A percentile compares a stretch with the other conserved stretches of the same genome.
These are phyloP conservation scores for Loriculus beryllinus DNA, from an alignment of 2,797 vertebrate genomes.

Conservation along the genomic window DNA sequence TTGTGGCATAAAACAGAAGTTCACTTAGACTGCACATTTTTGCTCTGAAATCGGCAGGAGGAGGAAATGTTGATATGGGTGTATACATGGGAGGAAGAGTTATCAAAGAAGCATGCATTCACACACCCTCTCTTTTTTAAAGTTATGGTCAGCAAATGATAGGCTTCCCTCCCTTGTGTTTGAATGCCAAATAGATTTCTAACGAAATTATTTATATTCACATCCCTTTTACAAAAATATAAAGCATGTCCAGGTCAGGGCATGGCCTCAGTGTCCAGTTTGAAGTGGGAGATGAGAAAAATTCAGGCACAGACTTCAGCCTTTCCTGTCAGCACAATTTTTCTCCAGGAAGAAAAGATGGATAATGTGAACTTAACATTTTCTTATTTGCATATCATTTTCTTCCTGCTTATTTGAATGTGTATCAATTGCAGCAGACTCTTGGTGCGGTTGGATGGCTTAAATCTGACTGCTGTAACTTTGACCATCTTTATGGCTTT, in stretches of 20 bases:
- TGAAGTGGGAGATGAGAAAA: not conserved
- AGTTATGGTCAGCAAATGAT: constrained; percentile 54
- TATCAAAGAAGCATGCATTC: constrained; percentile 58
- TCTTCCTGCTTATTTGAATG: not conserved
- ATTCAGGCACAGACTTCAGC: not conserved
- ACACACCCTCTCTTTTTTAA: constrained; percentile 57
- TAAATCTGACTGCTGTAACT: not conserved
- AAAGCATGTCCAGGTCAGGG: not conserved
- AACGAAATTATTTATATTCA: constrained; percentile 24
- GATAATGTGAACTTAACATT: not conserved
- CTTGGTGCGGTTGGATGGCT: not conserved
- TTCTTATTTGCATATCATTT: not conserved
- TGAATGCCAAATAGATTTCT: constrained; percentile 37
- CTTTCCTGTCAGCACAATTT: not conserved
- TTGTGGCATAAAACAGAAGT: constrained; percentile 62
- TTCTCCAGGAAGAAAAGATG: not conserved
- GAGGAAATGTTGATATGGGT: constrained; percentile 67
- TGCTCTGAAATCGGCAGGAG: constrained; percentile 59
- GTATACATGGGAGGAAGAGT: constrained; percentile 56
- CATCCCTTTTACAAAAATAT: constrained; percentile 19
- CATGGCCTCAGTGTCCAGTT: not conserved
- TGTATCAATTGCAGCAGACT: fast-evolving
- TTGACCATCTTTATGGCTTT: not conserved
- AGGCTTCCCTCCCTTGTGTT: constrained; percentile 63
- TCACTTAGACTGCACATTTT: constrained; percentile 60